Percentiles rank a stretch among this genome's conserved stretches.
Conservation (phyloP, 2,797 vertebrate genomes). For the Helostoma temminkii region DNA sequence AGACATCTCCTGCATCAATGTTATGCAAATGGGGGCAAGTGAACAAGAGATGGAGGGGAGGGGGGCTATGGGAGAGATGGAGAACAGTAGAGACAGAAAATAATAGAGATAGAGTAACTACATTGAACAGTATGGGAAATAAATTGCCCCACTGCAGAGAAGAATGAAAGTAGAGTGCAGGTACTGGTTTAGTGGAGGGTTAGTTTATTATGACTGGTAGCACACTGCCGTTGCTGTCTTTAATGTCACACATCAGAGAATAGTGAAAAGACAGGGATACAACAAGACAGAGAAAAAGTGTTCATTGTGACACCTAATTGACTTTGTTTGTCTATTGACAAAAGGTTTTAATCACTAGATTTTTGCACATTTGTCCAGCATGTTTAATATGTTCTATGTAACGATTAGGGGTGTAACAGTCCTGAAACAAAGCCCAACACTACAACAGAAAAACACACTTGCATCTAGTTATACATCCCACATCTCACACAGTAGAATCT, state of each 20-base stretch:
- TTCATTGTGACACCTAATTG: too few relatives aligned
- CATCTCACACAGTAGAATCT: too few relatives aligned
- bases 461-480: too few relatives aligned
- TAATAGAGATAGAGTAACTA: constrained; percentile 39
- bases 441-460: too few relatives aligned
- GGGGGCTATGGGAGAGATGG: background rate
- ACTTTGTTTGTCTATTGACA: too few relatives aligned
- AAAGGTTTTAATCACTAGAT: too few relatives aligned
- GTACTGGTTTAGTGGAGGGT: constrained; percentile 13
- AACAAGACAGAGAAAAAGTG: background rate
- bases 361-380: too few relatives aligned
- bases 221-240: constrained; percentile 28
- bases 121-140: constrained; percentile 8
- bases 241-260: constrained; percentile 26
- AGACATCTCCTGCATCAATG: constrained; percentile 45
- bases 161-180: constrained; percentile 4
- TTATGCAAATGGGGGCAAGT: constrained; percentile 49
- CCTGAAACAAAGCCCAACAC: too few relatives aligned
- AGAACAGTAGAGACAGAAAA: constrained; percentile 17
- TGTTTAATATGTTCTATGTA: too few relatives aligned
- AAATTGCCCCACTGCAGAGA: constrained; percentile 25
- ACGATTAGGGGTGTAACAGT: too few relatives aligned
- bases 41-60: background rate
- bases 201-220: constrained; percentile 25
- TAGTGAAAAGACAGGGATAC: background rate